phyloP scores from a whole-genome alignment of 2,888 invertebrate species.

The Meloe dianella region DNA sequence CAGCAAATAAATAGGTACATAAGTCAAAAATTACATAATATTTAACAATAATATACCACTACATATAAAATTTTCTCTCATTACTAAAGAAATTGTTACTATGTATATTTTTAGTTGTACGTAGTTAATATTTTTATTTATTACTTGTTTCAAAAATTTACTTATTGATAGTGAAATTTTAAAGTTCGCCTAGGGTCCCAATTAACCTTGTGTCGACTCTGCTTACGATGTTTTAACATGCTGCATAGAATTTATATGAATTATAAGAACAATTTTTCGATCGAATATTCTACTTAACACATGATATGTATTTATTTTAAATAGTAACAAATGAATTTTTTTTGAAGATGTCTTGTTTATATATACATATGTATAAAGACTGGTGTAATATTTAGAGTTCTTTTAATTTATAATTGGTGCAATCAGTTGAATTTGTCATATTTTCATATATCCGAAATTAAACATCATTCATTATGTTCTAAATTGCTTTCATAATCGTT shows the following conservation, averaged over 20 bases:
- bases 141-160: background rate
- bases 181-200: background rate
- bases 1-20: too few relatives aligned
- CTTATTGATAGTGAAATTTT: background rate
- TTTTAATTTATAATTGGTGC: background rate
- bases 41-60: too few relatives aligned
- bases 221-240: background rate
- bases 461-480: background rate
- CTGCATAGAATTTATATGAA: background rate
- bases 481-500: background rate
- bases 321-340: background rate
- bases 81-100: too few relatives aligned
- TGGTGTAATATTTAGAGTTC: background rate
- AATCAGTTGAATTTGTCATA: constrained; percentile 16
- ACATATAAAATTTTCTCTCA: too few relatives aligned
- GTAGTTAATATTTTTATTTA: background rate
- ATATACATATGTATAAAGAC: background rate
- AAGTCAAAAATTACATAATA: too few relatives aligned
- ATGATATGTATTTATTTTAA: background rate
- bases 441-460: constrained; percentile 7
- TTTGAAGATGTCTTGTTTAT: background rate
- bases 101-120: background rate
- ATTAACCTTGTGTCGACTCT: background rate
- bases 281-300: background rate
- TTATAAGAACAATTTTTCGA: background rate